A percentile compares a stretch with the other conserved stretches of the same genome.
These are phyloP conservation scores for Sebastes schlegelii DNA, from an alignment of 2,113 vertebrate genomes.

Conservation along the genomic window DNA sequence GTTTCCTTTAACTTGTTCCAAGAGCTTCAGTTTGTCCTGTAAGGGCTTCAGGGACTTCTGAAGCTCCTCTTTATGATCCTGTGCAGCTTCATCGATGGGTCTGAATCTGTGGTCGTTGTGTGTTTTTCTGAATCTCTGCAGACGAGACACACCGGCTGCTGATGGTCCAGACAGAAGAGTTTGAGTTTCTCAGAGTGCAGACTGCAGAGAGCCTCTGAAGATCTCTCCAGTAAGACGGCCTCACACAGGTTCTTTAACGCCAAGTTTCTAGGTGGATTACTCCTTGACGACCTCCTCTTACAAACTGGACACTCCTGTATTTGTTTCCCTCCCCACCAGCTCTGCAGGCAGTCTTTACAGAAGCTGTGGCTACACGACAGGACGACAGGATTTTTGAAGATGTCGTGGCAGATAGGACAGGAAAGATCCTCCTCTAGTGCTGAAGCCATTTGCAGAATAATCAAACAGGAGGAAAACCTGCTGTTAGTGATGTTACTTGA, in stretches of 20 bases:
- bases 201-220: constrained; percentile 8
- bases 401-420: constrained; percentile 42
- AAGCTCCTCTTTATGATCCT: background rate
- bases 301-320: constrained; percentile 31
- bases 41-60: background rate
- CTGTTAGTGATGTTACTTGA: no score
- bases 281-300: background rate
- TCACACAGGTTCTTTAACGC: constrained; percentile 39
- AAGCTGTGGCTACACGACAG: constrained; percentile 53
- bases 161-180: constrained; percentile 17
- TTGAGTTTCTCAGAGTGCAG: constrained; percentile 16
- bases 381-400: constrained; percentile 46
- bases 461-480: no score
- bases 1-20: background rate
- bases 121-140: background rate
- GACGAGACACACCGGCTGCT: background rate
- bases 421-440: background rate
- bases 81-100: background rate
- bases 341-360: constrained; percentile 38
- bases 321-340: constrained; percentile 29
- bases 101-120: background rate
- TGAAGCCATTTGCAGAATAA: constrained; percentile 21
- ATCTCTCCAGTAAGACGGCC: background rate
- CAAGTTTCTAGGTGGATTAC: background rate
- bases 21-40: background rate